Percentiles rank a stretch among this genome's conserved stretches.
Evolutionary conservation across 92 coral and sea anemone genomes (phyloP).

Genomic region (Epizoanthus ramosus): DNA sequence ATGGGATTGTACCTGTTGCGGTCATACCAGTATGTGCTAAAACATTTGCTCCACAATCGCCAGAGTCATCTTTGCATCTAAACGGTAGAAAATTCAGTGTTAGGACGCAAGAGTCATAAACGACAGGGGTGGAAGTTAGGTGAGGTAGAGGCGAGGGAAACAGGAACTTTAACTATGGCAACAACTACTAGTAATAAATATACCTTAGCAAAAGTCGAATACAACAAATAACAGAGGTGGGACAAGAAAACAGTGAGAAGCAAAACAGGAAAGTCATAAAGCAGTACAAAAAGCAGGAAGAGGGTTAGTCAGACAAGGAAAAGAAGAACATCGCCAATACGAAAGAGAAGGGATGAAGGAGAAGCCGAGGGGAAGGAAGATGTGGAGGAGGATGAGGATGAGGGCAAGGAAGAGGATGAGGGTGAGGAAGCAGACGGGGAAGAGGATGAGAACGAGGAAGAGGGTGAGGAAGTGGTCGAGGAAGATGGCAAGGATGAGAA

Average conservation of each 20-base stretch:
- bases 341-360: no score
- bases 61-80: constrained; percentile 2
- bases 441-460: neutral
- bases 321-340: neutral
- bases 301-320: no score
- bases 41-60: constrained; percentile 4
- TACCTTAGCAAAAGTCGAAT: neutral
- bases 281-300: neutral
- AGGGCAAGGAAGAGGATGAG: neutral
- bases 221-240: neutral
- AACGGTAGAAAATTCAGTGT: neutral
- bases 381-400: neutral
- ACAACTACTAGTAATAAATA: no score
- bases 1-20: constrained; percentile 13
- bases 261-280: neutral
- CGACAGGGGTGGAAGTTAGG: no score
- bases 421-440: neutral
- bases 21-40: neutral
- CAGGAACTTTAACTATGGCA: no score
- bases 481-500: no score
- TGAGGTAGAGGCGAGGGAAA: no score
- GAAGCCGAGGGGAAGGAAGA: neutral
- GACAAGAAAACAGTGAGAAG: neutral
- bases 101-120: neutral
- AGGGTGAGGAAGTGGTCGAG: no score